Evolutionary conservation across 1,140 invertebrate genomes (phyloP).

Genomic region (Colletes latitarsis): DNA sequence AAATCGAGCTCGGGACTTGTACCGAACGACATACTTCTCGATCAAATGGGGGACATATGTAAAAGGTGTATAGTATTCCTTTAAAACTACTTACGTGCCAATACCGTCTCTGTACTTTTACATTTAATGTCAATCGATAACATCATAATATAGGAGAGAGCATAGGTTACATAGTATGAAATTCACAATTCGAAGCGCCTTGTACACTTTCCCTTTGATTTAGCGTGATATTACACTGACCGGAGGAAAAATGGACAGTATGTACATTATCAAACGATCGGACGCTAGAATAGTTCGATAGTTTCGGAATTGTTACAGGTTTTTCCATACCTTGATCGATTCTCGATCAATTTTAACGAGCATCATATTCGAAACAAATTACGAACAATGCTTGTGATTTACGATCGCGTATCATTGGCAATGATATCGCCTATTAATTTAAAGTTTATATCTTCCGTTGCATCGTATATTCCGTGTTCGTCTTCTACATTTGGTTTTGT

Average conservation of each 20-base stretch:
- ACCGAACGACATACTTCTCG: neutral
- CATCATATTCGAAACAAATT: neutral
- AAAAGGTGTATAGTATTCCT: neutral
- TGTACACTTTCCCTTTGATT: slow-evolving; percentile 1
- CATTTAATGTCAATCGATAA: slow-evolving; percentile 28
- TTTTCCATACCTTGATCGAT: neutral
- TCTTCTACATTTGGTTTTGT: too few relatives aligned
- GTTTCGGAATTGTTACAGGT: neutral
- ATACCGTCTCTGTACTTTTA: slow-evolving; percentile 18
- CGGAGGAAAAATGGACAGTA: neutral
- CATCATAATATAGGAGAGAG: neutral
- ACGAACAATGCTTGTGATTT: neutral
- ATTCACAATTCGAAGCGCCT: slow-evolving; percentile 12
- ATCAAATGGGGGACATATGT: neutral
- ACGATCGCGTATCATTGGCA: too few relatives aligned
- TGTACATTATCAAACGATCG: neutral
- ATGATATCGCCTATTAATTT: too few relatives aligned
- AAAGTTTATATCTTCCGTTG: too few relatives aligned
- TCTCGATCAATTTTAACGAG: neutral
- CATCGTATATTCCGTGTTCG: too few relatives aligned
- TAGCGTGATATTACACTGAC: neutral
- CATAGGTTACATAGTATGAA: slow-evolving; percentile 14
- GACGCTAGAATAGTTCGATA: neutral
- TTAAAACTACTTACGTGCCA: slow-evolving; percentile 16
- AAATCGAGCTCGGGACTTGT: neutral